Evolutionary conservation across 2,113 vertebrate genomes (phyloP).

Genomic region (Tor tambroides): DNA sequence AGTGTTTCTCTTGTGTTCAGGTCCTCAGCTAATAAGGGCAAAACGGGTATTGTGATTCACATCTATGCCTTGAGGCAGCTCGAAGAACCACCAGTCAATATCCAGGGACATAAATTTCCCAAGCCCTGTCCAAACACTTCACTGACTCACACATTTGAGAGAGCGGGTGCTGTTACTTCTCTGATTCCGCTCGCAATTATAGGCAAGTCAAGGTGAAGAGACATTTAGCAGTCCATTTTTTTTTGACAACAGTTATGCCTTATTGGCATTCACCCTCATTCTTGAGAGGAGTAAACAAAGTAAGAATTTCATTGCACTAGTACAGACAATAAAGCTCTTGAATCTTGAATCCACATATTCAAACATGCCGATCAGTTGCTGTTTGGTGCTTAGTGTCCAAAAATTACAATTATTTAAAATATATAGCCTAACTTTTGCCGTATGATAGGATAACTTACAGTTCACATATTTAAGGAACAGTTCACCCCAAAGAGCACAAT

Average conservation of each 20-base stretch:
- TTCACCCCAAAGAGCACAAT: too few species aligned
- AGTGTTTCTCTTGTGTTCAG: constrained; percentile 19
- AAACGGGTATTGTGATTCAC: constrained; percentile 10
- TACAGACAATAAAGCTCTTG: too few species aligned
- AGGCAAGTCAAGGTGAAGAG: neutral
- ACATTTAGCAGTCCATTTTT: neutral
- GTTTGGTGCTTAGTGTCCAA: neutral
- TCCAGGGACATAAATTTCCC: constrained; percentile 20
- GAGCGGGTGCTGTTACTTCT: neutral
- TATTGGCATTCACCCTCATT: neutral
- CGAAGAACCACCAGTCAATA: constrained; percentile 8
- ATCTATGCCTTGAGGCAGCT: neutral
- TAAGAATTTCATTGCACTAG: too few species aligned
- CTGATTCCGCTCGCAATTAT: neutral
- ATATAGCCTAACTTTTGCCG: neutral
- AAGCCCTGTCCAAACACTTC: constrained; percentile 20
- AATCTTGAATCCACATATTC: neutral
- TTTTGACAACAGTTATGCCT: neutral
- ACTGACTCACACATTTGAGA: constrained; percentile 15
- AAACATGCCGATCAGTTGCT: neutral
- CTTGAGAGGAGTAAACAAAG: too few species aligned
- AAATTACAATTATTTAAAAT: neutral
- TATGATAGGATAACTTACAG: neutral
- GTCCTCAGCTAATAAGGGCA: constrained; percentile 1
- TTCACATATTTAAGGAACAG: too few species aligned